Evolutionary conservation across 1,140 invertebrate species (phyloP).

Genomic region (Bradynema listronoti): DNA sequence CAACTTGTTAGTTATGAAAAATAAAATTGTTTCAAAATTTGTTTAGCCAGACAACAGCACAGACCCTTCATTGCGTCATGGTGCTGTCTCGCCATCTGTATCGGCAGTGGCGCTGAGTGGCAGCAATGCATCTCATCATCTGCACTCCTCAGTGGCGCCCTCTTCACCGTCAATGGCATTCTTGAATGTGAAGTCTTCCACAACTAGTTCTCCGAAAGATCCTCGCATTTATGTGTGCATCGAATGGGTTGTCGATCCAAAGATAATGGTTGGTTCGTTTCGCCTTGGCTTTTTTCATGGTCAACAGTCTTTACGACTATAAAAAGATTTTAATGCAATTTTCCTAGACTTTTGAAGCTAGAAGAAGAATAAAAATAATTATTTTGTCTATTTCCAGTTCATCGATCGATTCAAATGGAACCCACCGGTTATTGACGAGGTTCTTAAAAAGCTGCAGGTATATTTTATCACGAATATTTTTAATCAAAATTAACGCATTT

Average conservation of each 20-base stretch:
- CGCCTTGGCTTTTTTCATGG: too few relatives aligned
- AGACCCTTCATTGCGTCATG: too few relatives aligned
- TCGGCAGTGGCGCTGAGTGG: background rate
- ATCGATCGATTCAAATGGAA: conserved; percentile 46
- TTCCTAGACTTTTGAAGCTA: too few relatives aligned
- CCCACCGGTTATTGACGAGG: conserved; percentile 52
- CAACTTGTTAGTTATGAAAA: too few relatives aligned
- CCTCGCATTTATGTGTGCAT: conserved; percentile 86
- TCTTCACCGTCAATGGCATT: too few relatives aligned
- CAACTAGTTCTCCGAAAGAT: conserved; percentile 62
- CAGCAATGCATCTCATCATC: background rate
- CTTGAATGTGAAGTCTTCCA: too few relatives aligned
- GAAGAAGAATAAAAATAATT: too few relatives aligned
- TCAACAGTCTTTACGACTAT: too few relatives aligned
- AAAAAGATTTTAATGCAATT: too few relatives aligned
- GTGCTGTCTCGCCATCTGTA: background rate
- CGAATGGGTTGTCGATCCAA: conserved; percentile 94
- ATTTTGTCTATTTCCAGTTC: conserved; percentile 55
- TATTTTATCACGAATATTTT: conserved; percentile 12
- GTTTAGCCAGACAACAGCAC: too few relatives aligned
- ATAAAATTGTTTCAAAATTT: too few relatives aligned
- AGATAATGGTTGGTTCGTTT: too few relatives aligned
- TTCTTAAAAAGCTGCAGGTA: conserved; percentile 46
- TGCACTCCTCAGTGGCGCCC: background rate
- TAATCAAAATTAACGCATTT: background rate